Conservation (phyloP, 2,113 vertebrate species). For the Pao palembangensis region DNA sequence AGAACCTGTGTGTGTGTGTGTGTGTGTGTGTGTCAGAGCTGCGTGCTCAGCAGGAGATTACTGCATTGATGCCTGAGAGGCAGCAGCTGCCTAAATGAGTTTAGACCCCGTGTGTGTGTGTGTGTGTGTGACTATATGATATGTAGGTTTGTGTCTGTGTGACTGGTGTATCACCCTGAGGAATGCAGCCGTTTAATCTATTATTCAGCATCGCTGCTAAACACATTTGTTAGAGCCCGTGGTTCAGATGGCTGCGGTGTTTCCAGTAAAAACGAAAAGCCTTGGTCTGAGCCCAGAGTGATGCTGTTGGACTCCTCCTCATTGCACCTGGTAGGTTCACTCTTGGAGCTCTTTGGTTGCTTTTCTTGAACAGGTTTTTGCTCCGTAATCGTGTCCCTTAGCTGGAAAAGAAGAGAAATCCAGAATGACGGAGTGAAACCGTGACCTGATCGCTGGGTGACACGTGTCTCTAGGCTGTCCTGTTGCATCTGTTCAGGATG, state of each 20-base stretch:
- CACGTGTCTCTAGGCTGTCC: slow-evolving; percentile 15
- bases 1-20: slow-evolving; percentile 1
- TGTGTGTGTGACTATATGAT: not conserved
- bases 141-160: slow-evolving; percentile 6
- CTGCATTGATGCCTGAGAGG: slow-evolving; percentile 31
- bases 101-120: slow-evolving; percentile 13
- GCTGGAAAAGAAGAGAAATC: slow-evolving; percentile 9
- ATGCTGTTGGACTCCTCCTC: not conserved
- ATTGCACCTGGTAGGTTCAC: not conserved
- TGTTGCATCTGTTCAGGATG: slow-evolving; percentile 11
- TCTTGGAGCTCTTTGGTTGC: too few relatives aligned
- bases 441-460: slow-evolving; percentile 19
- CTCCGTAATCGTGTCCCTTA: slow-evolving; percentile 1
- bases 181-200: slow-evolving; percentile 49
- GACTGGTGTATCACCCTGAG: slow-evolving; percentile 19
- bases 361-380: not conserved
- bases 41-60: slow-evolving; percentile 33
- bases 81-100: slow-evolving; percentile 33
- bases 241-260: slow-evolving; percentile 8
- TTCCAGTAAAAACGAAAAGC: not conserved
- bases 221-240: slow-evolving; percentile 45
- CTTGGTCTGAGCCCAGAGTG: not conserved
- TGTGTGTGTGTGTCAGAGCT: slow-evolving; percentile 14
- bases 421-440: slow-evolving; percentile 8
- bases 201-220: slow-evolving; percentile 47